These are phyloP conservation scores for Lucilia cuprina DNA, from an alignment of 1,140 invertebrate genomes.

Conservation along the genomic window DNA sequence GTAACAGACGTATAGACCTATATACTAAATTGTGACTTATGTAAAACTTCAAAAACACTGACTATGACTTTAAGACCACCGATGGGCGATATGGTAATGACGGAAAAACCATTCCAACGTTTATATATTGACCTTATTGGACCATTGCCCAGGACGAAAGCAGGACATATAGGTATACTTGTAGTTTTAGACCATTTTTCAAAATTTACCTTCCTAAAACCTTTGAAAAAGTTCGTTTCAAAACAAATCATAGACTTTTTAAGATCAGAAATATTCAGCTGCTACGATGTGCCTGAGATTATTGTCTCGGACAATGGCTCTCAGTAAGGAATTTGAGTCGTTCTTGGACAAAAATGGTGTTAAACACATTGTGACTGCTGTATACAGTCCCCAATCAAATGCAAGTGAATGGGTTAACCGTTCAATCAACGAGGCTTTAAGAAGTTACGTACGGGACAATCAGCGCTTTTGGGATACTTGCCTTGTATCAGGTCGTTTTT, in stretches of 20 bases:
- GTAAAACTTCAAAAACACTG: neutral
- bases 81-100: neutral
- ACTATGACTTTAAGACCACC: neutral
- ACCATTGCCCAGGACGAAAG: no score
- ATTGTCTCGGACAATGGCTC: constrained; percentile 25
- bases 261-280: neutral
- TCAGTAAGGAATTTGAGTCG: constrained; percentile 18
- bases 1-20: neutral
- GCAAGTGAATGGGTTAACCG: constrained; percentile 1
- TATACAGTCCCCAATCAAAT: constrained; percentile 20
- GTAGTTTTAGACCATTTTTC: no score
- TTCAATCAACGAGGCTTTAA: neutral
- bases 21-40: neutral
- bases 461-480: constrained; percentile 10
- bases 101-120: neutral
- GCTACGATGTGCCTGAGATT: neutral
- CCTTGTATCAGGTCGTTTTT: neutral
- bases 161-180: no score
- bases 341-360: neutral
- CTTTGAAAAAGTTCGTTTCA: neutral
- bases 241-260: neutral
- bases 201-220: no score
- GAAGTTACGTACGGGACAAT: neutral
- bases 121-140: neutral
- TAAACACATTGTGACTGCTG: neutral